Evolutionary conservation across 1,140 invertebrate species (phyloP).

Genomic region (Dufourea novaeangliae): DNA sequence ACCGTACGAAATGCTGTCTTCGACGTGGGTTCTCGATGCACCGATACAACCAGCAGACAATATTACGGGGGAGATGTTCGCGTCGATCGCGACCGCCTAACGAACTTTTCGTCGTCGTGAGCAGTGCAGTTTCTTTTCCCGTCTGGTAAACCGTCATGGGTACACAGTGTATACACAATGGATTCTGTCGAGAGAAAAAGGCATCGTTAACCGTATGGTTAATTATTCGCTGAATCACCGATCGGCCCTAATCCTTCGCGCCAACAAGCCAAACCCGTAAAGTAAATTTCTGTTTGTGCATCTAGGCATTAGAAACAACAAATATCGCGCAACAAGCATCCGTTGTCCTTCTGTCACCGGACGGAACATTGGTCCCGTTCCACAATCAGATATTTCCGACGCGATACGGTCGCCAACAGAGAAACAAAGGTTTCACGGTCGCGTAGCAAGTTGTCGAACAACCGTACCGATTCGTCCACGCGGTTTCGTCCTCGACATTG

Average conservation of each 20-base stretch:
- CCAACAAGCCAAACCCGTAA: neutral
- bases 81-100: too few species aligned
- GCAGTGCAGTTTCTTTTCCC: too few species aligned
- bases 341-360: neutral
- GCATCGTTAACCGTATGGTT: too few species aligned
- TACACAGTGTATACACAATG: too few species aligned
- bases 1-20: neutral
- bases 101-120: too few species aligned
- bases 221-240: neutral
- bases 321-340: too few species aligned
- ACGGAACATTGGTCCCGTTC: neutral
- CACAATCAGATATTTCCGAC: constrained; percentile 29
- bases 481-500: constrained; percentile 55
- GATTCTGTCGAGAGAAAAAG: too few species aligned
- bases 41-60: neutral
- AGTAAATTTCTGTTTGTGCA: neutral
- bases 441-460: constrained; percentile 26
- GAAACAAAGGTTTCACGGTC: constrained; percentile 37
- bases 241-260: neutral
- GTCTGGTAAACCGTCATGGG: too few species aligned
- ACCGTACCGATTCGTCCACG: constrained; percentile 55
- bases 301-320: too few species aligned
- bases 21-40: neutral
- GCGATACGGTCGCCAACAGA: constrained; percentile 38
- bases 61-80: neutral